Evolutionary conservation across 2,113 vertebrate species (phyloP).

Genomic region (Narcine bancroftii): DNA sequence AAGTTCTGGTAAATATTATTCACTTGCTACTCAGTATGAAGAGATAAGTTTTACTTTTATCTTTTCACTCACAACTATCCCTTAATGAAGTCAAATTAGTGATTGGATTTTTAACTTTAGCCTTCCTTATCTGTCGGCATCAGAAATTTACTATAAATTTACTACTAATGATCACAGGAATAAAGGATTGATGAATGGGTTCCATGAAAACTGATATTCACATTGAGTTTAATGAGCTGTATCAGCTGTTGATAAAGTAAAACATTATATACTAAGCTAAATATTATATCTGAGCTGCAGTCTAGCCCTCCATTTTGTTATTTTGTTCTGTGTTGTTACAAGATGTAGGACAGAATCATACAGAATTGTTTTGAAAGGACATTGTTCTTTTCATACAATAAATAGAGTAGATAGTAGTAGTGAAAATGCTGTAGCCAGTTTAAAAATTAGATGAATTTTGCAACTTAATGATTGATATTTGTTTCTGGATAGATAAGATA

Average conservation of each 20-base stretch:
- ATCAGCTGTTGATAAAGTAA: neutral
- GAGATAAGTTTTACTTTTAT: neutral
- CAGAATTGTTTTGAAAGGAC: neutral
- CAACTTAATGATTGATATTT: too few relatives aligned
- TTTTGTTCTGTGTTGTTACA: neutral
- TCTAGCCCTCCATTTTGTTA: neutral
- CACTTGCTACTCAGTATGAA: neutral
- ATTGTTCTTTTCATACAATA: too few relatives aligned
- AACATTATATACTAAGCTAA: neutral
- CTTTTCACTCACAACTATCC: neutral
- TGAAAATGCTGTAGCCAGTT: too few relatives aligned
- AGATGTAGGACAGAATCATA: neutral
- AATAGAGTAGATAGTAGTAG: too few relatives aligned
- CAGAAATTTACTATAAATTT: neutral
- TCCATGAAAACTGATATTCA: neutral
- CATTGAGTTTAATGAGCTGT: neutral
- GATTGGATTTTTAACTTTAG: conserved; percentile 13
- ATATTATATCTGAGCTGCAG: neutral
- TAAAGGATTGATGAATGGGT: neutral
- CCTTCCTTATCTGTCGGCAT: neutral
- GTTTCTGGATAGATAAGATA: too few relatives aligned
- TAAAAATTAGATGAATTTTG: too few relatives aligned
- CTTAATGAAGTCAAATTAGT: neutral
- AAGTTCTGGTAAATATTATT: conserved; percentile 1
- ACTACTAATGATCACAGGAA: neutral